Evolutionary conservation across 1,140 invertebrate species (phyloP).

Genomic region (Aphis gossypii): DNA sequence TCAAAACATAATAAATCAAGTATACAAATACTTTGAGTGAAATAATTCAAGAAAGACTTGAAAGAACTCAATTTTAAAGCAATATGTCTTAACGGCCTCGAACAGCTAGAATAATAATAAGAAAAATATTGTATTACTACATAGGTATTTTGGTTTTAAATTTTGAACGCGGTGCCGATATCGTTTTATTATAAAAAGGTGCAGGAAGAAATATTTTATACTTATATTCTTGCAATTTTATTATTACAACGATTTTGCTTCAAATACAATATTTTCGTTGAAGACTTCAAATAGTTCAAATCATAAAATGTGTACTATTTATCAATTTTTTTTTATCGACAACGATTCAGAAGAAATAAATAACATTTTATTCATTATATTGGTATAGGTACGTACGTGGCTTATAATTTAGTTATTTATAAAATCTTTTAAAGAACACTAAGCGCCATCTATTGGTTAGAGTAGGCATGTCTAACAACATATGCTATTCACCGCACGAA

Average conservation of each 20-base stretch:
- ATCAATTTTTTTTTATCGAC: background rate
- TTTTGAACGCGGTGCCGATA: background rate
- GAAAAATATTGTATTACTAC: no score
- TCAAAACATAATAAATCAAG: no score
- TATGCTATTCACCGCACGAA: background rate
- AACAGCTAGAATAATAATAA: no score
- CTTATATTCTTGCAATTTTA: background rate
- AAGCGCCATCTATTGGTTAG: constrained; percentile 5
- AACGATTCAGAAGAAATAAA: no score
- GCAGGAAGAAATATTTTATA: background rate
- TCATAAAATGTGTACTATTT: no score
- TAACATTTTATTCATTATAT: no score
- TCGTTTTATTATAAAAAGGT: background rate
- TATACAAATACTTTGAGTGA: no score
- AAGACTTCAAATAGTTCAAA: background rate
- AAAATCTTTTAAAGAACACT: background rate
- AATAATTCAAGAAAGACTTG: no score
- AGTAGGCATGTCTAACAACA: background rate
- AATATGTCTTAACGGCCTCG: no score
- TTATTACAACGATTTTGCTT: background rate
- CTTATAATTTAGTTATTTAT: background rate
- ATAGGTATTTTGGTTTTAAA: no score
- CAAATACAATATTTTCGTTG: background rate
- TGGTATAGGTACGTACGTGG: no score
- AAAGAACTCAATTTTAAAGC: no score